Evolutionary conservation across 2,888 invertebrate genomes (phyloP).

Genomic region (Encarsia formosa): DNA sequence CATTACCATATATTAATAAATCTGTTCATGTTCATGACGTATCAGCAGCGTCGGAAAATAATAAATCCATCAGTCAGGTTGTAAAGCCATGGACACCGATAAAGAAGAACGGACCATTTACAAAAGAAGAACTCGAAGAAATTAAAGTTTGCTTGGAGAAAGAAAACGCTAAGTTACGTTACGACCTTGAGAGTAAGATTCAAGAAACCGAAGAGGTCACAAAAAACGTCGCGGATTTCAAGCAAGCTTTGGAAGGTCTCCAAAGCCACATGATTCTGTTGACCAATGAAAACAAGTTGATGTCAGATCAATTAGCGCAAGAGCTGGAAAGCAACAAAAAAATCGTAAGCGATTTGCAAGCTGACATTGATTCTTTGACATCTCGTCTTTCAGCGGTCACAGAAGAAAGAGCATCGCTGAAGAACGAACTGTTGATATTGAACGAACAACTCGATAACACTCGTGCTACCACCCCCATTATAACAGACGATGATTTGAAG

Average conservation of each 20-base stretch:
- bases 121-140: constrained; percentile 24
- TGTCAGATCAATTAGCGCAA: constrained; percentile 35
- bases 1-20: no score
- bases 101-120: no score
- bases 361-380: constrained; percentile 34
- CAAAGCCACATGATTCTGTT: constrained; percentile 38
- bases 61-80: no score
- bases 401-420: constrained; percentile 32
- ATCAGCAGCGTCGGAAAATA: no score
- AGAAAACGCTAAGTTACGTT: constrained; percentile 35
- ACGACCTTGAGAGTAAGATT: constrained; percentile 35
- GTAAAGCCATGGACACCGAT: no score
- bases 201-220: constrained; percentile 40
- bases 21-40: no score
- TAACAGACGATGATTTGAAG: constrained; percentile 28
- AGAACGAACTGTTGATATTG: constrained; percentile 27
- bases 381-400: constrained; percentile 31
- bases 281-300: constrained; percentile 41
- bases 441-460: constrained; percentile 30
- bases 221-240: constrained; percentile 37
- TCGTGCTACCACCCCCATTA: constrained; percentile 17
- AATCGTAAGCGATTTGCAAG: constrained; percentile 29
- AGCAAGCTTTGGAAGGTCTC: constrained; percentile 36
- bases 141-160: constrained; percentile 31
- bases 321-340: constrained; percentile 32